These are phyloP conservation scores for Erebia palarica DNA, from an alignment of 2,888 invertebrate species.

Conservation along the genomic window DNA sequence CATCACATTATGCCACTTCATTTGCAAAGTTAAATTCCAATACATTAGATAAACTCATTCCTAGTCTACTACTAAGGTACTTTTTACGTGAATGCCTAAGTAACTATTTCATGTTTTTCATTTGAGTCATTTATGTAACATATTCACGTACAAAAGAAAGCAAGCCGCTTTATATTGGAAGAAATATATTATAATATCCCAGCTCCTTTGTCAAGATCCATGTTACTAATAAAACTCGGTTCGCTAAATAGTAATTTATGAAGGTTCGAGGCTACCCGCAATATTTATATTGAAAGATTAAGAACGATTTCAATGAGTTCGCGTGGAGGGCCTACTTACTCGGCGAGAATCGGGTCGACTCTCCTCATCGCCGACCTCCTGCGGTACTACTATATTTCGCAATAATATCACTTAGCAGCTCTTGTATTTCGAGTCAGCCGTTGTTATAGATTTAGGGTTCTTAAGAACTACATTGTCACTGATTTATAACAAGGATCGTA, in stretches of 20 bases:
- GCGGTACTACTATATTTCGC: conserved; percentile 31
- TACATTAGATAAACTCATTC: too few relatives aligned
- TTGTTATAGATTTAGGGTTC: conserved; percentile 15
- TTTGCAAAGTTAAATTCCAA: too few relatives aligned
- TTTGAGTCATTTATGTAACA: neutral
- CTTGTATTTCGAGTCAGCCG: conserved; percentile 29
- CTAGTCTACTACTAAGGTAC: too few relatives aligned
- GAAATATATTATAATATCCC: neutral
- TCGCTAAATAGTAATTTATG: neutral
- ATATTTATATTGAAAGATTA: conserved; percentile 4
- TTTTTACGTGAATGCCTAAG: too few relatives aligned
- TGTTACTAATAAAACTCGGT: neutral
- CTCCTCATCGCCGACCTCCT: conserved; percentile 23
- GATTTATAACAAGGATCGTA: conserved; percentile 16
- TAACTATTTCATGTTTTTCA: too few relatives aligned
- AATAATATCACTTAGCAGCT: conserved; percentile 37
- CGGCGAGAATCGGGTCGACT: neutral
- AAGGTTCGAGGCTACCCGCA: neutral
- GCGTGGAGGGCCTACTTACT: neutral
- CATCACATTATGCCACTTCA: too few relatives aligned
- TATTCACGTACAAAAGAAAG: neutral
- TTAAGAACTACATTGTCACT: neutral
- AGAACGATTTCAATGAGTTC: conserved; percentile 9
- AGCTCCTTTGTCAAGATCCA: neutral
- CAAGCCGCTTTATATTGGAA: neutral